phyloP scores from a whole-genome alignment of 2,888 invertebrate species.

The Chaetoderma sp. region DNA sequence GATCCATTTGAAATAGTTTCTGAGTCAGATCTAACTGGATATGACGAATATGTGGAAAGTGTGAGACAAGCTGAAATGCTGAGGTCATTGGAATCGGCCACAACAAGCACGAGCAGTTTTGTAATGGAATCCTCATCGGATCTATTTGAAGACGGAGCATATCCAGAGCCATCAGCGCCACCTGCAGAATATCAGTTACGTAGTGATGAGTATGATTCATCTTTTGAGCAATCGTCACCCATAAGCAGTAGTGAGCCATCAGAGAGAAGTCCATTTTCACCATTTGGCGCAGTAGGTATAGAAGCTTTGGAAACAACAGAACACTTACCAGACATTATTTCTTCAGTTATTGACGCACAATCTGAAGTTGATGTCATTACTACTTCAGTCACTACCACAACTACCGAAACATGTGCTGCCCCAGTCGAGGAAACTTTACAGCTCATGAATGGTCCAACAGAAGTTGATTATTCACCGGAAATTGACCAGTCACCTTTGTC shows the following conservation, averaged over 20 bases:
- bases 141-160: background rate
- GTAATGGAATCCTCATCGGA: slow-evolving; percentile 20
- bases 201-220: slow-evolving; percentile 41
- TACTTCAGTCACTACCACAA: too few species aligned
- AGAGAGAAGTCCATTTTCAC: slow-evolving; percentile 39
- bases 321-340: background rate
- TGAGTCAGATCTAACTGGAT: slow-evolving; percentile 43
- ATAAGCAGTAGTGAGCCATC: slow-evolving; percentile 56
- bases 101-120: slow-evolving; percentile 34
- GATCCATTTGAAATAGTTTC: slow-evolving; percentile 66
- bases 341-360: slow-evolving; percentile 4
- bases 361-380: slow-evolving; percentile 25
- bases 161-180: slow-evolving; percentile 31
- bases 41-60: slow-evolving; percentile 40
- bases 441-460: slow-evolving; percentile 71
- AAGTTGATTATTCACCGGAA: slow-evolving; percentile 72
- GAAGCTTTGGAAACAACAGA: background rate
- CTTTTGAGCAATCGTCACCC: slow-evolving; percentile 57
- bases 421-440: slow-evolving; percentile 15
- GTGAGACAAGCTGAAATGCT: slow-evolving; percentile 24
- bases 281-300: background rate
- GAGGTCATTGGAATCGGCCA: slow-evolving; percentile 27
- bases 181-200: slow-evolving; percentile 12
- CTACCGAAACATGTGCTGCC: too few species aligned
- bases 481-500: slow-evolving; percentile 52